Conservation (phyloP, 2,797 vertebrate genomes). For the Lepidocolaptes lacrymiger region DNA sequence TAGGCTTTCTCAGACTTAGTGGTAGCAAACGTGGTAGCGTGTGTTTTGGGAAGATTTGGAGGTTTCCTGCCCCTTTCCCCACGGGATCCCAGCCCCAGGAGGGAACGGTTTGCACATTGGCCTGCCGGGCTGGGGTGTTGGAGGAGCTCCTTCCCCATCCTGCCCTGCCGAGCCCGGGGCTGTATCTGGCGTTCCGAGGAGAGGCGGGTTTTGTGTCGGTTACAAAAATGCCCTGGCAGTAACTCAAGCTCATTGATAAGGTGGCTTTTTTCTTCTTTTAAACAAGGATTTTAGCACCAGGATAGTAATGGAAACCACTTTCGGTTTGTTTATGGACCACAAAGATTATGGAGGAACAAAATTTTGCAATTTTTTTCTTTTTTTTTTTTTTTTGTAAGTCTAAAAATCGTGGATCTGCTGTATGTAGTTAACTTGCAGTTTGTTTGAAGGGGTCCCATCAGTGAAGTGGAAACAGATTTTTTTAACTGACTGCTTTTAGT, state of each 20-base stretch:
- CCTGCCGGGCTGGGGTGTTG: background rate
- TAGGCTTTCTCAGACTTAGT: conserved; percentile 67
- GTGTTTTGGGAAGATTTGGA: conserved; percentile 17
- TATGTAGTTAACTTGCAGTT: conserved; percentile 67
- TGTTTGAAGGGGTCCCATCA: conserved; percentile 68
- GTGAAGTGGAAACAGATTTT: conserved; percentile 69
- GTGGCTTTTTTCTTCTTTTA: conserved; percentile 32
- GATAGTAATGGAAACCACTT: conserved; percentile 70
- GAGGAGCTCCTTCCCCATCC: background rate
- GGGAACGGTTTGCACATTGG: conserved; percentile 27
- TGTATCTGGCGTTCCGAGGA: background rate
- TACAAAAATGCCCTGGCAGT: background rate
- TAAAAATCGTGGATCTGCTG: conserved; percentile 73
- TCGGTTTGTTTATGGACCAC: conserved; percentile 71
- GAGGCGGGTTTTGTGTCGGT: background rate
- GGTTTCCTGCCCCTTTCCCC: conserved; percentile 19
- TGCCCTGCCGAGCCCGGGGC: background rate
- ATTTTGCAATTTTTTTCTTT: conserved; percentile 29
- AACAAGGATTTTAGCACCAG: conserved; percentile 61
- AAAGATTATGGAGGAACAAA: conserved; percentile 70
- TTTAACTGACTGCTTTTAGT: conserved; percentile 75
- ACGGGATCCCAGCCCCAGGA: background rate
- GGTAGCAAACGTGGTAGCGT: conserved; percentile 65
- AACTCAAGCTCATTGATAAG: background rate
- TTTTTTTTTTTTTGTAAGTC: conserved; percentile 62